A percentile compares a stretch with the other conserved stretches of the same genome.
Evolutionary conservation across 2,113 vertebrate genomes (phyloP).

Genomic region (Oenanthe oenanthe): DNA sequence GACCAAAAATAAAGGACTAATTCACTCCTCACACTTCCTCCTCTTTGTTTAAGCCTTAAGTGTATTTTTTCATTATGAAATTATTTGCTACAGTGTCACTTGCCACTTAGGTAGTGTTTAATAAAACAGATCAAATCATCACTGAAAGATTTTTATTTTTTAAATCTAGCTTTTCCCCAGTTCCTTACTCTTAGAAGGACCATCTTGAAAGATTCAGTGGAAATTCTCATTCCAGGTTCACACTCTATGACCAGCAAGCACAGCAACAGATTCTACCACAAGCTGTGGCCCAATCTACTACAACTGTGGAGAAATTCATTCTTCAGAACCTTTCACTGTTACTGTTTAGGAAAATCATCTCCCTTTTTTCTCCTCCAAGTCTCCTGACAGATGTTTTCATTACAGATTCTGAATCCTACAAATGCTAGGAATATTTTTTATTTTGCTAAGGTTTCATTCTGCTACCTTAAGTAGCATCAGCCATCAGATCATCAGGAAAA

Average conservation of each 20-base stretch:
- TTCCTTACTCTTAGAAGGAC: background rate
- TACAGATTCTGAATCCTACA: background rate
- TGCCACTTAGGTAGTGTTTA: background rate
- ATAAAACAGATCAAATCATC: background rate
- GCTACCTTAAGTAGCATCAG: background rate
- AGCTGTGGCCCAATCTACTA: background rate
- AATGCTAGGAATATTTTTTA: background rate
- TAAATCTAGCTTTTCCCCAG: background rate
- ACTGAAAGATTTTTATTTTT: background rate
- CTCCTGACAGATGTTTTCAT: background rate
- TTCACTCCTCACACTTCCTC: background rate
- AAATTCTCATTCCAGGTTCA: background rate
- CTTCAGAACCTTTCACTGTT: background rate
- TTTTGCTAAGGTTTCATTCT: background rate
- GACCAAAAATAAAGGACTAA: background rate
- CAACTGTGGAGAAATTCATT: background rate
- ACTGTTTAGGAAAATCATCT: background rate
- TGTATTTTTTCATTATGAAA: background rate
- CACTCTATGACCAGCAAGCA: background rate
- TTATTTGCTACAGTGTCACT: background rate
- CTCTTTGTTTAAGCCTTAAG: background rate
- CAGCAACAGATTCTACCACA: background rate
- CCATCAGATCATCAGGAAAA: background rate
- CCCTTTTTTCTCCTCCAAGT: background rate
- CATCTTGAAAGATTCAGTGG: background rate